A percentile compares a stretch with the other conserved stretches of the same genome.
Evolutionary conservation across 2,888 invertebrate species (phyloP).

Genomic region (Ligdia adustata): DNA sequence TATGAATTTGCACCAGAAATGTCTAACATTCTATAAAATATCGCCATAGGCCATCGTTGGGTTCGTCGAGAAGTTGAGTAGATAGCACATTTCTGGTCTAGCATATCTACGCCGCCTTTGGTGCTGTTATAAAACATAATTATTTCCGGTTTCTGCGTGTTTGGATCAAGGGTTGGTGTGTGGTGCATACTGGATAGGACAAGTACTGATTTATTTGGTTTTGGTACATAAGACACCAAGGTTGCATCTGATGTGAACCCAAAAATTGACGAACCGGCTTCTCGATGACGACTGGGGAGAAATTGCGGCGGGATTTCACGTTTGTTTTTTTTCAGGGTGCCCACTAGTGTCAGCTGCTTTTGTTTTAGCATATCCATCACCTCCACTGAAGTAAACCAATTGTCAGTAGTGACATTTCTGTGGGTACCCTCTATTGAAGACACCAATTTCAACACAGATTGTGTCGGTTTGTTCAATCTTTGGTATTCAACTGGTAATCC

Average conservation of each 20-base stretch:
- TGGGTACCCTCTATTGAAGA: conserved; percentile 19
- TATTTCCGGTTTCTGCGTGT: conserved; percentile 4
- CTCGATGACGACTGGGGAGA: conserved; percentile 13
- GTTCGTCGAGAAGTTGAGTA: conserved; percentile 22
- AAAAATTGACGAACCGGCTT: conserved; percentile 23
- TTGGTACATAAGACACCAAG: conserved; percentile 27
- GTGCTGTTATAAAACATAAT: conserved; percentile 1
- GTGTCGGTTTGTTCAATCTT: conserved; percentile 17
- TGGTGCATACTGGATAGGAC: conserved; percentile 23
- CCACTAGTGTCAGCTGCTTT: conserved; percentile 26
- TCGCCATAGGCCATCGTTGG: conserved; percentile 18
- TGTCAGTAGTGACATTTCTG: conserved; percentile 32
- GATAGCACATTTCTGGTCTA: conserved; percentile 24
- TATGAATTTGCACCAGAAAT: conserved; percentile 11
- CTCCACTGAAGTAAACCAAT: conserved; percentile 35
- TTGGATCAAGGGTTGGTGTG: conserved; percentile 4
- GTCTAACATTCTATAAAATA: conserved; percentile 17
- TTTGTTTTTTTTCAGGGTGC: conserved; percentile 25
- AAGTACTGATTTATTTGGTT: conserved; percentile 27
- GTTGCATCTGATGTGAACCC: conserved; percentile 21
- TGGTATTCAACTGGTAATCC: conserved; percentile 23
- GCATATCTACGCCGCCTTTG: neutral
- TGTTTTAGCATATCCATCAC: conserved; percentile 22
- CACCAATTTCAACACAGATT: conserved; percentile 10
- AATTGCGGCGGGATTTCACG: conserved; percentile 14